phyloP scores from a whole-genome alignment of 2,113 vertebrate genomes.

The Montifringilla adamsi region DNA sequence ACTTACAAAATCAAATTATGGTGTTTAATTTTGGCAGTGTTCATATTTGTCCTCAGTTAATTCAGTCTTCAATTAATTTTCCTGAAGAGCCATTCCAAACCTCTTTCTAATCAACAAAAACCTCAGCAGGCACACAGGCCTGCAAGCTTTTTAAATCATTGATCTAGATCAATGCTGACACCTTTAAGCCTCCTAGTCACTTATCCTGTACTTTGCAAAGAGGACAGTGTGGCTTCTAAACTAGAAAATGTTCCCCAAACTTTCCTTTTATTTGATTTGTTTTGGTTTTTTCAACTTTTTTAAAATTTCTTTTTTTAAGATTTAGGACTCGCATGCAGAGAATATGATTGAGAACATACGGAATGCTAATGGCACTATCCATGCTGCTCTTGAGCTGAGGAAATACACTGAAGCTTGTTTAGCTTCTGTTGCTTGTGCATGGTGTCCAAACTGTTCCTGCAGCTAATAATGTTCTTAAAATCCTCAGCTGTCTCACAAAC shows the following conservation, averaged over 20 bases:
- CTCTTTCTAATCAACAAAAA: background rate
- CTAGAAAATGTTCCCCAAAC: background rate
- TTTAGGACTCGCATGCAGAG: background rate
- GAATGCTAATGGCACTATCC: background rate
- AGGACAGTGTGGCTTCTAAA: background rate
- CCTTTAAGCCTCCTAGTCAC: background rate
- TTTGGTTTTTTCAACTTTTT: background rate
- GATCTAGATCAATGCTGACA: background rate
- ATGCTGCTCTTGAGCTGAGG: background rate
- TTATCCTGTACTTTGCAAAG: background rate
- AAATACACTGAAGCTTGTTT: background rate
- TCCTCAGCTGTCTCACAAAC: background rate
- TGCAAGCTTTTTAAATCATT: background rate
- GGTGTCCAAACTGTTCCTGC: background rate
- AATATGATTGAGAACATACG: background rate
- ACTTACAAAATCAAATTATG: background rate
- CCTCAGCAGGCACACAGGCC: background rate
- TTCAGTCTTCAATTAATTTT: background rate
- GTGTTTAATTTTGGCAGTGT: background rate
- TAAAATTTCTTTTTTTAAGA: background rate
- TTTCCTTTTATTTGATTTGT: accelerated
- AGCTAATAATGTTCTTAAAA: background rate
- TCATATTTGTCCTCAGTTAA: background rate
- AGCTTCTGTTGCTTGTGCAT: background rate
- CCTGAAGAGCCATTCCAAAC: background rate